Conservation (phyloP, 1,140 invertebrate species). For the Dufourea novaeangliae region DNA sequence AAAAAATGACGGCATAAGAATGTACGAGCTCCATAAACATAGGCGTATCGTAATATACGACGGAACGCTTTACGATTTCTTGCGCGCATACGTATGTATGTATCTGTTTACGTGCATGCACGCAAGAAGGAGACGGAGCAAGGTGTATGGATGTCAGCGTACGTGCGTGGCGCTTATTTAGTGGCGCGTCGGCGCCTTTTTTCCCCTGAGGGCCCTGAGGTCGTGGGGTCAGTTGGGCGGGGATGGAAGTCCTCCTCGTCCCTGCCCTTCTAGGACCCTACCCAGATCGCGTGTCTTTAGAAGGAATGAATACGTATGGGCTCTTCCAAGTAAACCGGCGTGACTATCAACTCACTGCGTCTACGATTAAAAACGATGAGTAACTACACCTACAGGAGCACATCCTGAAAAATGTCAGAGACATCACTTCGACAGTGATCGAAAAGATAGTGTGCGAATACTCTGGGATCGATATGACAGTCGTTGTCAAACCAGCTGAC, state of each 20-base stretch:
- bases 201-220: conserved; percentile 41
- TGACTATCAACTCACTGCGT: conserved; percentile 4
- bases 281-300: conserved; percentile 41
- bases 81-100: neutral
- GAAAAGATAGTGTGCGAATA: too few relatives aligned
- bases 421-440: neutral
- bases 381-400: neutral
- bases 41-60: conserved; percentile 49
- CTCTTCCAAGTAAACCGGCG: conserved; percentile 27
- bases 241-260: conserved; percentile 53
- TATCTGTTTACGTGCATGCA: conserved; percentile 8
- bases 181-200: conserved; percentile 67
- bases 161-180: conserved; percentile 62
- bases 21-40: conserved; percentile 33
- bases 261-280: conserved; percentile 30
- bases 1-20: conserved; percentile 22
- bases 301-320: conserved; percentile 28
- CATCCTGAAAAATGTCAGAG: neutral
- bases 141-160: neutral
- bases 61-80: conserved; percentile 53
- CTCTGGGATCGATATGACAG: too few relatives aligned
- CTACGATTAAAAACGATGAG: neutral
- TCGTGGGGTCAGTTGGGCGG: conserved; percentile 65
- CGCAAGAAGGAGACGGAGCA: neutral
- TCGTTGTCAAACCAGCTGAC: too few relatives aligned